Evolutionary conservation across 2,797 vertebrate species (phyloP).

Genomic region (Hydrocynus forskahlii): DNA sequence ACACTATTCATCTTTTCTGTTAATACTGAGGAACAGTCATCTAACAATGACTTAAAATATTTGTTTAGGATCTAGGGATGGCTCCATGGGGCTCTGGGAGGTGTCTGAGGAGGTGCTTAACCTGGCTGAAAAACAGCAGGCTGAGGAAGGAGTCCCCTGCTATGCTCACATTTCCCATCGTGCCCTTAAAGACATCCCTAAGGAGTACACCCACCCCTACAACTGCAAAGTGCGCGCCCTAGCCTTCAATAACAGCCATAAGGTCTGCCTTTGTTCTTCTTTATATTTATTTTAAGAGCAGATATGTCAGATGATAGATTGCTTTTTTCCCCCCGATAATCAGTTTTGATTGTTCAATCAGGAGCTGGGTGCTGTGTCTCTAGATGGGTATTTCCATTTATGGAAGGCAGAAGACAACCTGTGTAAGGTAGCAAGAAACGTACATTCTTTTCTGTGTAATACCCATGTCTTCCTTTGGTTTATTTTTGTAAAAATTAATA

Average conservation of each 20-base stretch:
- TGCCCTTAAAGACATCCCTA: conserved; percentile 95
- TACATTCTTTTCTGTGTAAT: not conserved
- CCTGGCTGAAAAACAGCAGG: conserved; percentile 82
- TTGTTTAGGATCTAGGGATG: conserved; percentile 90
- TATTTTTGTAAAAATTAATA: not conserved
- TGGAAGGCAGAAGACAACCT: conserved; percentile 95
- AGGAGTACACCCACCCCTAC: conserved; percentile 94
- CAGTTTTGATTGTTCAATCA: conserved; percentile 56
- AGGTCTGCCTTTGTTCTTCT: conserved; percentile 74
- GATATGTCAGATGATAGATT: not conserved
- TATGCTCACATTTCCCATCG: conserved; percentile 95
- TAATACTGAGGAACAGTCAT: no score
- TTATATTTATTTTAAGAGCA: not conserved
- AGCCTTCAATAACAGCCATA: conserved; percentile 96
- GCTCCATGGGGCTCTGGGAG: conserved; percentile 99
- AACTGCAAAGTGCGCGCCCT: conserved; percentile 97
- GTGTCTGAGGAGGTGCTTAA: conserved; percentile 91
- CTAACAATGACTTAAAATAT: not conserved
- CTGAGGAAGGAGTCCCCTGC: conserved; percentile 85
- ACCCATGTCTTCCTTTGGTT: not conserved
- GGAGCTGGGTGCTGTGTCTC: conserved; percentile 95
- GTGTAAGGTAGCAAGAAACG: conserved; percentile 82
- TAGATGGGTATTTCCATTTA: conserved; percentile 98
- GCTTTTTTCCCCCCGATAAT: not conserved
- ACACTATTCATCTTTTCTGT: no score